These are phyloP conservation scores for Muschampia plurimacula DNA, from an alignment of 2,888 invertebrate genomes.

Conservation along the genomic window DNA sequence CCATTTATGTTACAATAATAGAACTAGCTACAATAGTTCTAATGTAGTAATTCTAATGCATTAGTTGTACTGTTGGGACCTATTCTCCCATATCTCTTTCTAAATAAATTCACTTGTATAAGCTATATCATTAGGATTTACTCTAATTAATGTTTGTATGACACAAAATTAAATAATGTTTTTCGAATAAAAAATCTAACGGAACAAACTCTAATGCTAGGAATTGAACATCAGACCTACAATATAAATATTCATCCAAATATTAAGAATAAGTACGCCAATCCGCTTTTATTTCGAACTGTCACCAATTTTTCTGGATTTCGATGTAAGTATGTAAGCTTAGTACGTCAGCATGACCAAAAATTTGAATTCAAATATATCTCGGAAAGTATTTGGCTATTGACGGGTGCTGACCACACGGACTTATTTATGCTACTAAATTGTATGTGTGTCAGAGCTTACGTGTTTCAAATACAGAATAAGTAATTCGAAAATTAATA, in stretches of 20 bases:
- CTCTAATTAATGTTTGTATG: too few species aligned
- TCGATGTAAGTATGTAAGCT: background rate
- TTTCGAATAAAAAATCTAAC: too few species aligned
- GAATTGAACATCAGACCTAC: background rate
- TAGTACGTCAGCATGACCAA: background rate
- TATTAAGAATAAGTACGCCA: background rate
- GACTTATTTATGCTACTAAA: conserved; percentile 8
- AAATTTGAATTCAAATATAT: conserved; percentile 29
- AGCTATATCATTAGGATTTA: too few species aligned
- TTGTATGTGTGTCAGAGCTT: background rate
- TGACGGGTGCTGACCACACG: conserved; percentile 13
- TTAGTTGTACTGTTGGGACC: too few species aligned
- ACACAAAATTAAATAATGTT: too few species aligned
- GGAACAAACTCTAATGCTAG: background rate
- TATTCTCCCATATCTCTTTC: too few species aligned
- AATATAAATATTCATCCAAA: background rate
- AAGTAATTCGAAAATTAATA: too few species aligned
- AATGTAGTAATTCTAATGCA: too few species aligned
- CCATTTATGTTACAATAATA: too few species aligned
- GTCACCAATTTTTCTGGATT: conserved; percentile 29
- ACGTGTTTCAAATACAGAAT: too few species aligned
- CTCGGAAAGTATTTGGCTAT: background rate
- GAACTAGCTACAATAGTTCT: too few species aligned
- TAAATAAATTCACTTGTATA: too few species aligned
- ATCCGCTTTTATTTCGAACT: conserved; percentile 12